These are phyloP conservation scores for Ectemnius cavifrons DNA, from an alignment of 2,888 invertebrate species.

Conservation along the genomic window DNA sequence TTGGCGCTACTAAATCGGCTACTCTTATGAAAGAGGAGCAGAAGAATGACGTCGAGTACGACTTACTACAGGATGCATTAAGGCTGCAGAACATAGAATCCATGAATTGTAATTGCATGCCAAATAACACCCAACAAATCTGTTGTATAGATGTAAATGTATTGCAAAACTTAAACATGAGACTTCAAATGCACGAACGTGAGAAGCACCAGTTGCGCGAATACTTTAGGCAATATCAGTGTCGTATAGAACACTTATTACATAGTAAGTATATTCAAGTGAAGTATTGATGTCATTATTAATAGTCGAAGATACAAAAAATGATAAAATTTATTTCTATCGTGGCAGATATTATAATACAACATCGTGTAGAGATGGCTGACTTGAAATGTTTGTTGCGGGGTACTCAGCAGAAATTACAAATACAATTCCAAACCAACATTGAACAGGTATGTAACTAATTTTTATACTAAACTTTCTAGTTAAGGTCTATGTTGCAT, in stretches of 20 bases:
- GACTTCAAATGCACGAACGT: constrained; percentile 51
- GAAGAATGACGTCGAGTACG: constrained; percentile 51
- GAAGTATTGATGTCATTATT: no score
- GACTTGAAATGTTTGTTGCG: constrained; percentile 80
- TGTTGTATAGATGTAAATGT: constrained; percentile 50
- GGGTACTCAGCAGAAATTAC: constrained; percentile 80
- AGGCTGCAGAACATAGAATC: constrained; percentile 61
- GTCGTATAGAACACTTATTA: constrained; percentile 43
- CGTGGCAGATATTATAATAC: constrained; percentile 79
- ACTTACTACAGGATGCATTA: constrained; percentile 64
- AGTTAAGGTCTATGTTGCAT: no score
- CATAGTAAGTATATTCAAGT: constrained; percentile 35
- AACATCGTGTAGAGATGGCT: constrained; percentile 80
- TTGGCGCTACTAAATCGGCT: constrained; percentile 58
- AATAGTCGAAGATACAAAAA: not conserved
- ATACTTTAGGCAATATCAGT: constrained; percentile 43
- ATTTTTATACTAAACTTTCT: not conserved
- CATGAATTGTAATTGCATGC: constrained; percentile 43
- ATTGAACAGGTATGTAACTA: constrained; percentile 78
- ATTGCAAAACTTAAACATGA: constrained; percentile 45
- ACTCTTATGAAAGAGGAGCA: constrained; percentile 41
- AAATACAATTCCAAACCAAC: constrained; percentile 79
- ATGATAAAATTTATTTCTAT: not conserved
- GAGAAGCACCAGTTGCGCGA: constrained; percentile 53
- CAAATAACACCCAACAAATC: constrained; percentile 36